Conservation (phyloP, 2,113 vertebrate species). For the Amazona vittata region DNA sequence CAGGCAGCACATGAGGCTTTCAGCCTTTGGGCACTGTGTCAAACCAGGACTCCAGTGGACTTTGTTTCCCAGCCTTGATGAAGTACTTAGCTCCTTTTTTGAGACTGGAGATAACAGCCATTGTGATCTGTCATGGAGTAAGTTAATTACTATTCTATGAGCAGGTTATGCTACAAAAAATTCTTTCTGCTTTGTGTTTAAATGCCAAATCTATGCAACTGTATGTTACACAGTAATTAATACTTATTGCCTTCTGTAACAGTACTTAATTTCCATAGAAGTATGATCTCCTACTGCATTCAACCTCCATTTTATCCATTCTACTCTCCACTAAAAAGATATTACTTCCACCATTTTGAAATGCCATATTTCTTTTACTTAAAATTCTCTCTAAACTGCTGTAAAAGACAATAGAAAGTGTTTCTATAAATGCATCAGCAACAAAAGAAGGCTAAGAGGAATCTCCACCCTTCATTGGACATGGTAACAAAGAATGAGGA, state of each 20-base stretch:
- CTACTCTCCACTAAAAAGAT: not conserved
- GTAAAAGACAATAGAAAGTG: not conserved
- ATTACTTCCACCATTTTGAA: not conserved
- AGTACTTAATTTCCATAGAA: not conserved
- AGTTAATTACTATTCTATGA: not conserved
- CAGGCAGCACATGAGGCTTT: not conserved
- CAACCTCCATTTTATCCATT: not conserved
- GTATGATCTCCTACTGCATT: not conserved
- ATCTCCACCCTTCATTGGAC: not conserved
- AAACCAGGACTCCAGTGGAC: not conserved
- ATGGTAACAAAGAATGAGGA: not conserved
- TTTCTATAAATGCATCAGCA: not conserved
- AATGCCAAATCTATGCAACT: not conserved
- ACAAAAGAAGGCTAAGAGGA: not conserved
- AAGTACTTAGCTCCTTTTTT: constrained; percentile 10
- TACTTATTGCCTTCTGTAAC: not conserved
- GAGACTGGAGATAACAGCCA: not conserved
- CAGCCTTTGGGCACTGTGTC: not conserved
- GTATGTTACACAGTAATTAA: not conserved
- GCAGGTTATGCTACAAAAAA: not conserved
- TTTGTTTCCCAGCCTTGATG: not conserved
- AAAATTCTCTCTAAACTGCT: not conserved
- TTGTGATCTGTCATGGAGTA: not conserved
- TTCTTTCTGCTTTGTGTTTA: not conserved
- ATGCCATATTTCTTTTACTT: not conserved